Conservation (phyloP, 2,797 vertebrate genomes). For the Enteromius paludinosus region DNA sequence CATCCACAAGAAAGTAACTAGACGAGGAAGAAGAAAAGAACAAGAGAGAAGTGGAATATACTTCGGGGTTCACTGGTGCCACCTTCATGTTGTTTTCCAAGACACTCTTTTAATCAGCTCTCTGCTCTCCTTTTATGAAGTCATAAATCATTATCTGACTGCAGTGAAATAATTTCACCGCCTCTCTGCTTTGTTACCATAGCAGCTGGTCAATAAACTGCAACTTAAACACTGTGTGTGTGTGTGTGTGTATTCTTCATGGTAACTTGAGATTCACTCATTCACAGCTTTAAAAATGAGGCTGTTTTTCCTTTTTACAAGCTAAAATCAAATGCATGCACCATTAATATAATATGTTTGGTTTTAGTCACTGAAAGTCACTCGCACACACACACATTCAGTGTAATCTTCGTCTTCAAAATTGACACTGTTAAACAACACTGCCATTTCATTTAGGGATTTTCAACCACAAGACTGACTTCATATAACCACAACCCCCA, state of each 20-base stretch:
- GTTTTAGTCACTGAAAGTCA: neutral
- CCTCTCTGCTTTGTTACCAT: conserved; percentile 30
- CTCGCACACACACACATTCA: neutral
- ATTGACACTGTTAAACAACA: conserved; percentile 11
- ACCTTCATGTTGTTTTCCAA: conserved; percentile 33
- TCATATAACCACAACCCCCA: conserved; percentile 23
- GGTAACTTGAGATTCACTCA: conserved; percentile 25
- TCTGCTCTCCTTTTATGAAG: conserved; percentile 25
- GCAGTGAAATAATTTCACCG: conserved; percentile 18
- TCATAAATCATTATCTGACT: conserved; percentile 40
- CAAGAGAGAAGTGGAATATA: neutral
- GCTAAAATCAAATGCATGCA: neutral
- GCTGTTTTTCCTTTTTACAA: conserved; percentile 16
- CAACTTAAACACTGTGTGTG: neutral
- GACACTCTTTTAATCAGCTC: conserved; percentile 25
- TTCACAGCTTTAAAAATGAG: conserved; percentile 27
- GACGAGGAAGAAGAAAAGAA: neutral
- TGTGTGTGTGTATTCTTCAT: neutral
- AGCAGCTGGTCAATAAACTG: conserved; percentile 15
- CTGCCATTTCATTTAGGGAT: conserved; percentile 21
- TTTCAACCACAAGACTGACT: conserved; percentile 16
- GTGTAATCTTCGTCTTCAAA: conserved; percentile 22
- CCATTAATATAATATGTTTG: neutral
- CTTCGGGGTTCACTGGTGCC: conserved; percentile 2
- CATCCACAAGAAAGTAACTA: conserved; percentile 11